Conservation (phyloP, 2,797 vertebrate genomes). For the Sparidentex hasta region DNA sequence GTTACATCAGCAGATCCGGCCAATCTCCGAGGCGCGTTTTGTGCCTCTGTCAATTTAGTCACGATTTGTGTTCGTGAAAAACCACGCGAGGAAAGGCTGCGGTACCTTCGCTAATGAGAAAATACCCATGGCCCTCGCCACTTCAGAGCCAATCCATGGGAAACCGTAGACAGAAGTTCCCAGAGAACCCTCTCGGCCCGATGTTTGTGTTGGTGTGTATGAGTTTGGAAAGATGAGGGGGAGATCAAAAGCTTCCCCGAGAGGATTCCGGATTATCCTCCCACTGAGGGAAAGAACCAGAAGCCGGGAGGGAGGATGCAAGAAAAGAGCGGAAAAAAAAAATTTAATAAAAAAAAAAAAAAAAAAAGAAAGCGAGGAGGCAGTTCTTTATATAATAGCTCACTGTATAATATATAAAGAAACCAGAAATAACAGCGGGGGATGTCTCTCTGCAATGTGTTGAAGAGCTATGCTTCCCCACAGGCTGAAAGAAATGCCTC, state of each 20-base stretch:
- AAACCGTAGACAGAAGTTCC: slow-evolving; percentile 51
- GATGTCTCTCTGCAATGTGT: slow-evolving; percentile 67
- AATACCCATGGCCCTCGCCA: slow-evolving; percentile 6
- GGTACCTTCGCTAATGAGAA: neutral
- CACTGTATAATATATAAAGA: slow-evolving; percentile 77
- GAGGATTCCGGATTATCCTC: slow-evolving; percentile 75
- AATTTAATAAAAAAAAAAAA: slow-evolving; percentile 17
- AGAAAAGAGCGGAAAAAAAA: slow-evolving; percentile 15
- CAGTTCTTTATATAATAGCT: slow-evolving; percentile 77
- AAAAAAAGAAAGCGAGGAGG: slow-evolving; percentile 39
- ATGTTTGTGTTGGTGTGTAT: slow-evolving; percentile 4
- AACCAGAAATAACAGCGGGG: slow-evolving; percentile 72
- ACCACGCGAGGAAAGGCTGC: neutral
- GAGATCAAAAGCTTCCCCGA: slow-evolving; percentile 70
- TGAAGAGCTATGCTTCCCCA: slow-evolving; percentile 49
- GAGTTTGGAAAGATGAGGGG: slow-evolving; percentile 38
- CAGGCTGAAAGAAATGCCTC: slow-evolving; percentile 60
- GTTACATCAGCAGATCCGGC: slow-evolving; percentile 55
- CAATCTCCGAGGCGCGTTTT: slow-evolving; percentile 8
- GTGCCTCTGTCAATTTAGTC: slow-evolving; percentile 29
- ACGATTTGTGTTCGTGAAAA: slow-evolving; percentile 7
- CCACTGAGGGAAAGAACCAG: slow-evolving; percentile 74
- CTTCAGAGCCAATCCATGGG: slow-evolving; percentile 15
- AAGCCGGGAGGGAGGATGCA: slow-evolving; percentile 57
- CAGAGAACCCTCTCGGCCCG: slow-evolving; percentile 34